phyloP scores from a whole-genome alignment of 2,797 vertebrate genomes.

The Notolabrus celidotus region DNA sequence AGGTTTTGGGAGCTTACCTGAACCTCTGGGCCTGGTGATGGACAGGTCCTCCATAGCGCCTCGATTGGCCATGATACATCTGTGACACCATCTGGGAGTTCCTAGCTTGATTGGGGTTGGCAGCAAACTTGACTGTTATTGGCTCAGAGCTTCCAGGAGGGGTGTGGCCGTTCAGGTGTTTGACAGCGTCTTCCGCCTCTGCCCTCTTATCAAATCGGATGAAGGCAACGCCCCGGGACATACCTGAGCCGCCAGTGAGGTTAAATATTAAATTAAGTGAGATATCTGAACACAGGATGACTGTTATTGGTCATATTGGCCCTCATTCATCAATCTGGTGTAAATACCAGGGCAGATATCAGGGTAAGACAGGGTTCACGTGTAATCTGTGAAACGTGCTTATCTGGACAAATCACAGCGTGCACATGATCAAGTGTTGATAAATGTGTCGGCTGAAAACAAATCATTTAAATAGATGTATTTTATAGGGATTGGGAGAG shows the following conservation, averaged over 20 bases:
- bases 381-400: too few species aligned
- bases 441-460: too few species aligned
- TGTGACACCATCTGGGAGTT: conserved; percentile 95
- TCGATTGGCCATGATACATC: conserved; percentile 93
- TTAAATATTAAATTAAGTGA: too few species aligned
- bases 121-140: conserved; percentile 98
- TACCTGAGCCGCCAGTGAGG: conserved; percentile 79
- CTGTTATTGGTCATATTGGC: not conserved
- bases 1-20: conserved; percentile 91
- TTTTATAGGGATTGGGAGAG: too few species aligned
- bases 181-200: conserved; percentile 97
- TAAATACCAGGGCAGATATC: too few species aligned
- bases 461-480: too few species aligned
- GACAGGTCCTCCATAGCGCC: conserved; percentile 94
- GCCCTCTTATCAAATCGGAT: conserved; percentile 96
- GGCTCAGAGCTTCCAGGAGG: conserved; percentile 93
- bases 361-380: too few species aligned
- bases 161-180: conserved; percentile 94
- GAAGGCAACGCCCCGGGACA: conserved; percentile 97
- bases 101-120: conserved; percentile 96
- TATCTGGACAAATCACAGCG: too few species aligned
- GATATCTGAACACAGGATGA: too few species aligned
- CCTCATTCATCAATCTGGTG: too few species aligned
- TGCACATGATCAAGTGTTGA: too few species aligned
- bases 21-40: conserved; percentile 98